Evolutionary conservation across 35 echinoderm and acorn worm genomes (phyloP).

Genomic region (Eucidaris tribuloides): DNA sequence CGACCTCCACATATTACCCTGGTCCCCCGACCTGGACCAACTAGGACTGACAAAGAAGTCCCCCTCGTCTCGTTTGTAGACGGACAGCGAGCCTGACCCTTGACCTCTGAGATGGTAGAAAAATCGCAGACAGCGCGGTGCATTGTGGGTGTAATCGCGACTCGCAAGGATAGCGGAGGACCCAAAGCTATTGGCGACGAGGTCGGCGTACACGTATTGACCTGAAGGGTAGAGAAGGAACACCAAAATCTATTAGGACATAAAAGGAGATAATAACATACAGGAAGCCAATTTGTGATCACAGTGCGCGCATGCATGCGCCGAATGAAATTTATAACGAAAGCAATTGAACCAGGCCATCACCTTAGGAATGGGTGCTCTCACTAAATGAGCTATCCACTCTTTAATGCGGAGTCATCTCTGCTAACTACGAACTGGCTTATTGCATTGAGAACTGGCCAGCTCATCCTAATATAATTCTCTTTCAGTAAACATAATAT

Average conservation of each 20-base stretch:
- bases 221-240: not conserved
- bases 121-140: conserved; percentile 65
- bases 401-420: not conserved
- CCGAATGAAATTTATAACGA: not conserved
- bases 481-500: no score
- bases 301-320: not conserved
- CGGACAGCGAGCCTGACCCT: conserved; percentile 59
- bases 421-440: no score
- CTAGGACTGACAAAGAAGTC: conserved; percentile 68
- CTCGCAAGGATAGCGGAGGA: not conserved
- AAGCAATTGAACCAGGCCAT: not conserved
- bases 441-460: no score
- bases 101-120: conserved; percentile 83
- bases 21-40: conserved; percentile 70
- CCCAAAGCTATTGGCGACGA: not conserved
- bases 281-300: not conserved
- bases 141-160: not conserved
- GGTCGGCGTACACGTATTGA: not conserved
- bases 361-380: not conserved
- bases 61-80: conserved; percentile 73
- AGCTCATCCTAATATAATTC: no score
- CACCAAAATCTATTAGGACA: no score
- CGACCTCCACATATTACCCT: conserved; percentile 71
- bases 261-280: no score
- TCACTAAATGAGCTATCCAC: not conserved